Conservation (phyloP, 1,140 invertebrate species). For the Dryas iulia region DNA sequence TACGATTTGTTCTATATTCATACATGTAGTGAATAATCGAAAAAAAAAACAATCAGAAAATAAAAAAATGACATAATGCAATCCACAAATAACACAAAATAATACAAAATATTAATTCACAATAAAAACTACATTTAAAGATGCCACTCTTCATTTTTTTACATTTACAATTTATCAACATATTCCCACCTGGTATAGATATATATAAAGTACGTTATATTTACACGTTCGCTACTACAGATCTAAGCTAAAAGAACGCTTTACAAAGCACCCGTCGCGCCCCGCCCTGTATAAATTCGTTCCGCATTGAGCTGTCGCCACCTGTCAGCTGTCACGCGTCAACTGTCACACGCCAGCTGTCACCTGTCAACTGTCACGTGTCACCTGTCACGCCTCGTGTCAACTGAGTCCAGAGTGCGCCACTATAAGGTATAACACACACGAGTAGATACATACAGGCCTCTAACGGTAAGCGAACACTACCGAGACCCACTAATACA, state of each 20-base stretch:
- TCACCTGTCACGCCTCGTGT: constrained; percentile 16
- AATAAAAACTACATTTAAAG: too few species aligned
- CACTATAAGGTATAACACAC: constrained; percentile 35
- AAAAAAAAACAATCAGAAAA: too few species aligned
- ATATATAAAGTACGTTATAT: not conserved
- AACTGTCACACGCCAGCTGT: constrained; percentile 14
- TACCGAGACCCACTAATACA: constrained; percentile 45
- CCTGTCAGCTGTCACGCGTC: not conserved
- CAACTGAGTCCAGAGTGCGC: constrained; percentile 55
- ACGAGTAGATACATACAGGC: constrained; percentile 31
- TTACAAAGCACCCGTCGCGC: constrained; percentile 40
- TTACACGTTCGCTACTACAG: not conserved
- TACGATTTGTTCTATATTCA: too few species aligned
- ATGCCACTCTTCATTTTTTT: too few species aligned
- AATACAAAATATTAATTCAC: too few species aligned
- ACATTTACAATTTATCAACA: too few species aligned
- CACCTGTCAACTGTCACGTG: constrained; percentile 16
- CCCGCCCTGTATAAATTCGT: constrained; percentile 48
- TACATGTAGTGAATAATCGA: too few species aligned
- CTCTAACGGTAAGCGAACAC: constrained; percentile 43
- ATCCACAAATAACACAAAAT: too few species aligned
- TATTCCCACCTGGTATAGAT: too few species aligned
- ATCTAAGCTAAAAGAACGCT: constrained; percentile 26
- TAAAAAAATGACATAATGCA: too few species aligned
- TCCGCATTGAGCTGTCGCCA: constrained; percentile 42